Evolutionary conservation across 1,140 invertebrate species (phyloP).

Genomic region (Cydia splendana): DNA sequence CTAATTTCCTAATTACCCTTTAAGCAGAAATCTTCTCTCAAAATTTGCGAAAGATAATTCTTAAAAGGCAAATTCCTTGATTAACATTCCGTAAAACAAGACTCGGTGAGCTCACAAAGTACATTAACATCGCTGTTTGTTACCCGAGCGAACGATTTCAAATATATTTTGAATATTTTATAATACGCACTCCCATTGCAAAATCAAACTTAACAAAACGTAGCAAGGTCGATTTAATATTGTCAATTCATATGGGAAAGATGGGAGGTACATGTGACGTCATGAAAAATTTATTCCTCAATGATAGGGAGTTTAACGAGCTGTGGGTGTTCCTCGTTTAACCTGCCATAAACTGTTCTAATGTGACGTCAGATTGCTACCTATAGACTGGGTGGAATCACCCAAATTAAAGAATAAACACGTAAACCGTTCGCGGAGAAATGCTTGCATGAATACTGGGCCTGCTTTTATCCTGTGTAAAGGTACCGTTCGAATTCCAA

Average conservation of each 20-base stretch:
- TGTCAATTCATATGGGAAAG: slow-evolving; percentile 37
- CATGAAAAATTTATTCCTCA: slow-evolving; percentile 52
- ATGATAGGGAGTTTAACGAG: slow-evolving; percentile 57
- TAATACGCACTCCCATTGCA: background rate
- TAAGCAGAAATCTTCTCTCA: background rate
- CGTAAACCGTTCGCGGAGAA: background rate
- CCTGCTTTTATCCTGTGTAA: background rate
- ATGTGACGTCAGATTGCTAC: slow-evolving; percentile 50
- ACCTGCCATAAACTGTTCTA: slow-evolving; percentile 53
- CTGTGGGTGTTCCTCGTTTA: slow-evolving; percentile 55
- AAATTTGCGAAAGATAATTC: background rate
- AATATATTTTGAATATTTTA: slow-evolving; percentile 30
- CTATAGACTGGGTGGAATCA: slow-evolving; percentile 33
- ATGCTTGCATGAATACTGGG: background rate
- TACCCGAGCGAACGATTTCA: slow-evolving; percentile 6
- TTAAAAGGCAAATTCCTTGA: background rate
- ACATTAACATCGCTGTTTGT: slow-evolving; percentile 13
- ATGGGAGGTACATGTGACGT: slow-evolving; percentile 41
- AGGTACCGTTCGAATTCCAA: too few relatives aligned
- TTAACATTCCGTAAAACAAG: slow-evolving; percentile 2
- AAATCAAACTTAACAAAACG: slow-evolving; percentile 39
- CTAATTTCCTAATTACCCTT: background rate
- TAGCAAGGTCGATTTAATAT: slow-evolving; percentile 36
- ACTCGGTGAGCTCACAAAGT: slow-evolving; percentile 5
- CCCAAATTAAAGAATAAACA: slow-evolving; percentile 27